Percentiles rank a stretch among this genome's conserved stretches.
Conservation (phyloP, 2,888 invertebrate genomes). For the Agonopterix subpropinquella region DNA sequence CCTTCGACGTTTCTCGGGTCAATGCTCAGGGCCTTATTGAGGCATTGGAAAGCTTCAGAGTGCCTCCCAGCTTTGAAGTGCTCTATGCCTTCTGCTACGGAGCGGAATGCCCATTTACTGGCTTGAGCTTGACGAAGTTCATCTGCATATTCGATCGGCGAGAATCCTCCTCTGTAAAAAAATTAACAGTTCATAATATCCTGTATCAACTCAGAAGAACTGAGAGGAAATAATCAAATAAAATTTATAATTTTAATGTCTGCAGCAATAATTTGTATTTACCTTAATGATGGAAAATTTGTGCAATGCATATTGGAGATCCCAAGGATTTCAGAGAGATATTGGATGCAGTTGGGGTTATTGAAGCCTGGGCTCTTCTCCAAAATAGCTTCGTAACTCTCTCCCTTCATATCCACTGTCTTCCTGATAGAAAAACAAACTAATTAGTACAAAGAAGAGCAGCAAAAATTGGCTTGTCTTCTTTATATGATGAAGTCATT, state of each 20-base stretch:
- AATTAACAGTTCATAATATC: background rate
- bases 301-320: conserved; percentile 82
- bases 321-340: conserved; percentile 85
- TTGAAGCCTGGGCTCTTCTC: conserved; percentile 90
- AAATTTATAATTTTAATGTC: background rate
- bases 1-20: conserved; percentile 95
- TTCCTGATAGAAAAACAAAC: conserved; percentile 72
- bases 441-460: conserved; percentile 23
- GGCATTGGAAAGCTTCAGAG: conserved; percentile 95
- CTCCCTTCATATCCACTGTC: conserved; percentile 86
- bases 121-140: conserved; percentile 93
- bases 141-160: conserved; percentile 86
- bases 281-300: conserved; percentile 83
- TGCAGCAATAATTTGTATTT: conserved; percentile 21
- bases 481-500: conserved; percentile 40
- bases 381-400: conserved; percentile 87
- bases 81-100: conserved; percentile 96
- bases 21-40: conserved; percentile 94
- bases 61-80: conserved; percentile 95
- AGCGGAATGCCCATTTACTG: conserved; percentile 94
- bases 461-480: conserved; percentile 28
- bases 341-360: conserved; percentile 92
- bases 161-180: conserved; percentile 80
- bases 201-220: background rate
- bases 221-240: background rate